Evolutionary conservation across 2,113 vertebrate genomes (phyloP).

Genomic region (Stegastes partitus): DNA sequence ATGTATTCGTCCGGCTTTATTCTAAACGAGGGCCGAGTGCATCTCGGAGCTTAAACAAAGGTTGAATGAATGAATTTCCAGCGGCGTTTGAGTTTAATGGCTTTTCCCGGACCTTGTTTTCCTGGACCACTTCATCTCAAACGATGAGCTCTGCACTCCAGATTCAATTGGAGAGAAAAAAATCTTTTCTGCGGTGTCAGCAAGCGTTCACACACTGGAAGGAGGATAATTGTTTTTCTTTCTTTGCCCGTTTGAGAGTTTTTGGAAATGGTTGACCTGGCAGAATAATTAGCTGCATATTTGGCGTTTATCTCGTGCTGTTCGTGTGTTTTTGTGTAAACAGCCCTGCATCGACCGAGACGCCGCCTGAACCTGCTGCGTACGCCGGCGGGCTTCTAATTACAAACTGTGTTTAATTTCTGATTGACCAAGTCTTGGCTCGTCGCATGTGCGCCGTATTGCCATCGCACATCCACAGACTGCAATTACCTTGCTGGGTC

Average conservation of each 20-base stretch:
- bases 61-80: conserved; percentile 8
- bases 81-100: conserved; percentile 17
- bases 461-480: conserved; percentile 28
- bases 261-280: conserved; percentile 41
- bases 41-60: too few relatives aligned
- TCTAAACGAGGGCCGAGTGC: too few relatives aligned
- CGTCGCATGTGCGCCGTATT: conserved; percentile 37
- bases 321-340: conserved; percentile 28
- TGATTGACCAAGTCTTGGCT: conserved; percentile 32
- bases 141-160: conserved; percentile 30
- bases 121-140: conserved; percentile 14
- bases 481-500: conserved; percentile 38
- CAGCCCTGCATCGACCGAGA: conserved; percentile 20
- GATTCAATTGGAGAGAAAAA: conserved; percentile 28
- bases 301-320: conserved; percentile 34
- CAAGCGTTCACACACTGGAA: conserved; percentile 40
- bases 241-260: conserved; percentile 36
- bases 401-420: conserved; percentile 45
- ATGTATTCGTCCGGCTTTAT: background rate
- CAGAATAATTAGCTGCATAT: conserved; percentile 43
- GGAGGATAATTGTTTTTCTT: conserved; percentile 26
- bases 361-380: conserved; percentile 1
- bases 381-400: conserved; percentile 29
- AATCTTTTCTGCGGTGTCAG: conserved; percentile 34
- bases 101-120: conserved; percentile 26